Evolutionary conservation across 2,113 vertebrate species (phyloP), one percentile per base, ranked within the genome.

Genomic region (Brachyistius frenatus): DNA sequence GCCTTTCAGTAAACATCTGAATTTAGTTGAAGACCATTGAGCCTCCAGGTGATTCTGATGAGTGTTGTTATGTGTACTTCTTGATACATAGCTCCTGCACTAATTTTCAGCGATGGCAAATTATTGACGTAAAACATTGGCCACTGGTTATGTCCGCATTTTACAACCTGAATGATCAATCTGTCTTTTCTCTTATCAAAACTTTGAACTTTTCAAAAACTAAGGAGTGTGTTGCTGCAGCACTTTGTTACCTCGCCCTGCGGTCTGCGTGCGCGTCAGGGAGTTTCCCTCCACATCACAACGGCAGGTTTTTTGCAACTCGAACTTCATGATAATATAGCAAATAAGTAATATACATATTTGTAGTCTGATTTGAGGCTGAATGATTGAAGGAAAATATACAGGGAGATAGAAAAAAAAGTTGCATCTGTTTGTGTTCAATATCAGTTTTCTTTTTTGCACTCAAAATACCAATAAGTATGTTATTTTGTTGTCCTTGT

Each of bases 141-240:
- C 14, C 33, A n/a, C 16, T 15, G 1, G 31, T 5, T 50, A 5
- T 23, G 23, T 50, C 5, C 32, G 5, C 23, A 32, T 50, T 16
- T 71, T 49, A 10, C 3, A 64, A n/a, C 10, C 5, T 10, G 33
- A 58, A 47, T 15, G 7, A 55, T 52, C 15, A 5, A 2, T 41
- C 0, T 10, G 1, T 44, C 9, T 52, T 2, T 35, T 9, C 37
- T 53, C n/a, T 55, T 55, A 30, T 58, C 2, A 23, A 16, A 67
- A 47, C 3, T 15, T n/a, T 73, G 10, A 73, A 53, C 57, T 78
- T 81, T 76, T 46, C 33, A 41, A 39, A 68, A 56, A 77, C 23
- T 6, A 7, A 56, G 1, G 46, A 35, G 70, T 71, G 61, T 36
- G 57, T 41, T 57, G 32, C 23, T 72, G 76, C 39, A 47, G 37